phyloP scores from a whole-genome alignment of 2,797 vertebrate species.

The Girardinus metallicus region DNA sequence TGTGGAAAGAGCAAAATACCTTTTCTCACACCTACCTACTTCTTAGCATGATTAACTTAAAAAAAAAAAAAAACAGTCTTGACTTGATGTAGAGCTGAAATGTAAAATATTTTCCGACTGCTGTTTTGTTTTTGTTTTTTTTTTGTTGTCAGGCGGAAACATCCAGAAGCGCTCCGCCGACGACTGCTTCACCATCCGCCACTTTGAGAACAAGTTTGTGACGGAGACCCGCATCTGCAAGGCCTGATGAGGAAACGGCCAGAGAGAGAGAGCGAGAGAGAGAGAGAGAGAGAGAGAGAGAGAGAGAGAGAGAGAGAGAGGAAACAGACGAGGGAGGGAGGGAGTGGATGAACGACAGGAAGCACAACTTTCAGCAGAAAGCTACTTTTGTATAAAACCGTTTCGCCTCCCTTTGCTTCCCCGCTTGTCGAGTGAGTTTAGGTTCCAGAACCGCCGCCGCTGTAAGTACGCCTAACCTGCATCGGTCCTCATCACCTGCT shows the following conservation, averaged over 20 bases:
- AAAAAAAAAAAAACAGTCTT: neutral
- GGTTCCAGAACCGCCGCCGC: conserved; percentile 50
- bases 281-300: conserved; percentile 16
- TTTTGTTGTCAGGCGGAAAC: conserved; percentile 71
- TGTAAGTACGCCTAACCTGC: conserved; percentile 25
- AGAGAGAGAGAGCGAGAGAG: conserved; percentile 13
- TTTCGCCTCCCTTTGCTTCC: conserved; percentile 58
- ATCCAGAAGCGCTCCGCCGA: conserved; percentile 91
- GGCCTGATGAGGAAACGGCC: conserved; percentile 74
- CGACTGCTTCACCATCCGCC: conserved; percentile 89
- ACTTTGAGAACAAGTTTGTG: conserved; percentile 93
- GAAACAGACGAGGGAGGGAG: conserved; percentile 7
- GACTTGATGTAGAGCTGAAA: neutral
- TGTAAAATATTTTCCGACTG: neutral
- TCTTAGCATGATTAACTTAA: neutral
- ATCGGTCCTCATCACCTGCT: conserved; percentile 45
- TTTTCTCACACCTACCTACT: neutral
- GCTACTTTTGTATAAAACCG: conserved; percentile 71
- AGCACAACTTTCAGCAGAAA: conserved; percentile 56
- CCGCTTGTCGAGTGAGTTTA: conserved; percentile 63
- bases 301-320: conserved; percentile 14
- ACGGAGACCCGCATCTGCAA: conserved; percentile 92
- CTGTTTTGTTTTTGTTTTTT: neutral
- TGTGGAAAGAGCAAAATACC: too few relatives aligned
- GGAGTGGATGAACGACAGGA: conserved; percentile 22